Evolutionary conservation across 2,797 vertebrate species (phyloP).

Genomic region (Sphenodon punctatus): DNA sequence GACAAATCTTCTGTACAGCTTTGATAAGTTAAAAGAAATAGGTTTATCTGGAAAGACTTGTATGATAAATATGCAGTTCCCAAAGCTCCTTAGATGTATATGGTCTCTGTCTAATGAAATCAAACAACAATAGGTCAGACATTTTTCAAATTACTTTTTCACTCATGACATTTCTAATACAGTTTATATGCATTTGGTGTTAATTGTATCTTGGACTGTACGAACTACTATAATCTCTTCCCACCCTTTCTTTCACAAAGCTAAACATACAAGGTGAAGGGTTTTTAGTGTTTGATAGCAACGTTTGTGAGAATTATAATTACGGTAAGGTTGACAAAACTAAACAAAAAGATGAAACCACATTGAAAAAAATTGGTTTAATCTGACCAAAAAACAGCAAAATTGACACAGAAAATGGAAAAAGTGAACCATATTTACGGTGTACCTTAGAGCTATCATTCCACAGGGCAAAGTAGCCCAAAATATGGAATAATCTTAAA

Average conservation of each 20-base stretch:
- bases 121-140: slow-evolving; percentile 75
- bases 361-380: slow-evolving; percentile 28
- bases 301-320: not conserved
- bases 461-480: too few relatives aligned
- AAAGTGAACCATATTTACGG: too few relatives aligned
- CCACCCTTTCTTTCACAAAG: slow-evolving; percentile 50
- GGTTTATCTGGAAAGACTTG: slow-evolving; percentile 76
- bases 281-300: slow-evolving; percentile 39
- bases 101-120: slow-evolving; percentile 66
- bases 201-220: slow-evolving; percentile 75
- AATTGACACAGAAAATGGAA: too few relatives aligned
- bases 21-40: slow-evolving; percentile 76
- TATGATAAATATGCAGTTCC: slow-evolving; percentile 74
- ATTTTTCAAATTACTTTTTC: slow-evolving; percentile 69
- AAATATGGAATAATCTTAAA: too few relatives aligned
- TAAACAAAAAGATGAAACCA: too few relatives aligned
- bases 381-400: too few relatives aligned
- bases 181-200: slow-evolving; percentile 75
- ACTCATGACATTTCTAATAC: slow-evolving; percentile 78
- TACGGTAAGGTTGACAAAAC: too few relatives aligned
- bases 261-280: slow-evolving; percentile 30
- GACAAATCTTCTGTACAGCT: slow-evolving; percentile 72
- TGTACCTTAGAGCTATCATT: too few relatives aligned
- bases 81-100: slow-evolving; percentile 76
- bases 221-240: slow-evolving; percentile 68